Base-by-base conservation (phyloP, 2,113 vertebrate genomes). In the Nettapus auritus region DNA sequence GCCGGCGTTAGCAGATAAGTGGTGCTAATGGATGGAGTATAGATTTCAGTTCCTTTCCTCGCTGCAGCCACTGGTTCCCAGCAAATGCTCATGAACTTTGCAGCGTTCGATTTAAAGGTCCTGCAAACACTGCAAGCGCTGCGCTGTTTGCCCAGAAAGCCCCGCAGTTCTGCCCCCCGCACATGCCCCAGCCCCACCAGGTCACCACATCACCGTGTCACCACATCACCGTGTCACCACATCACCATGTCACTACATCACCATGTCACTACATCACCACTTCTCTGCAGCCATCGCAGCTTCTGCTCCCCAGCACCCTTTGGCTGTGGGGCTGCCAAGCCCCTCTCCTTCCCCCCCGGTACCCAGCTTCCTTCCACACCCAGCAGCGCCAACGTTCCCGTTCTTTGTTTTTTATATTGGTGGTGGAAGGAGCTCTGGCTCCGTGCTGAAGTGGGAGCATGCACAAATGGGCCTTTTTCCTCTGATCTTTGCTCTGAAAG, bases 301-400 rank as follows among this genome's bases (percentile, higher is more conserved):
- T 16, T 11, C 56, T 50, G 21, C 34, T 62, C 50, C 62, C 55
- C 13, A 22, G 23, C 60, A 6, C 9, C 48, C 25, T 8, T 4
- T 18, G 6, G 1, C 66, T 29, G 20, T 57, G 33, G 5, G 17
- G 23, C 28, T 15, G 14, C 42, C 53, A 44, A 82, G 12, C 18
- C 17, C n/a, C 5, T 13, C 29, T 29, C 20, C 19, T 62, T 48
- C 18, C 11, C 7, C 9, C 40, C 34, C 8, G 8, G 15, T 19
- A 18, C 56, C 38, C 12, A 14, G 6, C 31, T 25, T 21, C 48
- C 48, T 40, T 40, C 55, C 3, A 1, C 55, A 40, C 3, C 11
- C 40, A 40, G 33, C 36, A 17, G 22, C 9, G 11, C 64, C 56
- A 16, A 1, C 0, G 0, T 34, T 14, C 34, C 64, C 1, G 1